Evolutionary conservation across 2,888 invertebrate genomes (phyloP).

Genomic region (Metallyticus violacea): DNA sequence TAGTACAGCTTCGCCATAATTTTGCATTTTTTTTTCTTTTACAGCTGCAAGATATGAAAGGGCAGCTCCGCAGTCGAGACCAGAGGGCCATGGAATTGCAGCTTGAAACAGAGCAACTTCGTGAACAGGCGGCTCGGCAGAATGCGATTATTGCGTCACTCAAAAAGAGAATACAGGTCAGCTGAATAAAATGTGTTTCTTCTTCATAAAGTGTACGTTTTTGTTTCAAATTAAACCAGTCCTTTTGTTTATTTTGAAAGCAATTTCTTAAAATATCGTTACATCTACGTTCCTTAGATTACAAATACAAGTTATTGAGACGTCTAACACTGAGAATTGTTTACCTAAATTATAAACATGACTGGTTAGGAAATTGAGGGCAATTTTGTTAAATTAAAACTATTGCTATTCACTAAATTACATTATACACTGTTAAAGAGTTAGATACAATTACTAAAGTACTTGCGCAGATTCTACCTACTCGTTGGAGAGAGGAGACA

Average conservation of each 20-base stretch:
- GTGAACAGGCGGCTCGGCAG: conserved; percentile 80
- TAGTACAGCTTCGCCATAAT: no score
- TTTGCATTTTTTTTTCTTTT: conserved; percentile 33
- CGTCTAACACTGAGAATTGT: no score
- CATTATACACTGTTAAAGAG: no score
- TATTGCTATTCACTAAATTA: no score
- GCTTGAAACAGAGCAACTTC: conserved; percentile 73
- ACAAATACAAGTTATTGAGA: no score
- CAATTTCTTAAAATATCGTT: background rate
- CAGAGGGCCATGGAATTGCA: conserved; percentile 72
- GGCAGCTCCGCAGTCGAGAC: conserved; percentile 66
- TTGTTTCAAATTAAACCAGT: background rate
- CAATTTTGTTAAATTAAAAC: no score
- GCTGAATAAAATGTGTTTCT: background rate
- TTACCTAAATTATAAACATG: no score
- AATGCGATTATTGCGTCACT: conserved; percentile 76
- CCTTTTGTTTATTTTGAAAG: background rate
- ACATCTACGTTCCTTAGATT: background rate
- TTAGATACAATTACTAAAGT: no score
- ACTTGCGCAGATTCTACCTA: no score
- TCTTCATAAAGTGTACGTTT: background rate
- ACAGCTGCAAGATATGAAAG: conserved; percentile 69
- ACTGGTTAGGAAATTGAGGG: no score
- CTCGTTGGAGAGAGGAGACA: no score
- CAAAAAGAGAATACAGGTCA: conserved; percentile 65